Conservation (phyloP, 2,113 vertebrate genomes). For the Psettodes erumei region DNA sequence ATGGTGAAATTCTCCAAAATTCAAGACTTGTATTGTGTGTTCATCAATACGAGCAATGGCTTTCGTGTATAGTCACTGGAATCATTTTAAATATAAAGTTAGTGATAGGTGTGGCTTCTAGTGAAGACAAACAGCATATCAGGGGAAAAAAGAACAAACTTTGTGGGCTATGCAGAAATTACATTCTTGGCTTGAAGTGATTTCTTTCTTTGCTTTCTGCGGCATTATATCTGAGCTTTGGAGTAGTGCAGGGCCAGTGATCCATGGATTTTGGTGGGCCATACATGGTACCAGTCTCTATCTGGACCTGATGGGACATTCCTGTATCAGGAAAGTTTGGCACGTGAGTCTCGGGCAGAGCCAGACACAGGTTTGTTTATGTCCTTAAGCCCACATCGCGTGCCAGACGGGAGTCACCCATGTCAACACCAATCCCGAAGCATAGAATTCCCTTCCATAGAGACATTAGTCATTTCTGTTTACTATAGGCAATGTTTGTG, state of each 20-base stretch:
- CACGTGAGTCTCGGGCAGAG: slow-evolving; percentile 18
- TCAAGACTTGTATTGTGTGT: too few species aligned
- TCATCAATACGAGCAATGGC: neutral
- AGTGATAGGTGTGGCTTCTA: too few species aligned
- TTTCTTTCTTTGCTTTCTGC: too few species aligned
- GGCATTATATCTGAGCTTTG: neutral
- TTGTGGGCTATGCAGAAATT: neutral
- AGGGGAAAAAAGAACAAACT: neutral
- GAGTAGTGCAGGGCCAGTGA: neutral
- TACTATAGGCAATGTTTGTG: slow-evolving; percentile 54
- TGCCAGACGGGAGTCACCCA: slow-evolving; percentile 73
- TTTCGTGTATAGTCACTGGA: neutral
- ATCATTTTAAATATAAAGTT: neutral
- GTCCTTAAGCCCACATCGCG: slow-evolving; percentile 72
- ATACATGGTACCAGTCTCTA: neutral
- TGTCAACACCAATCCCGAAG: slow-evolving; percentile 68
- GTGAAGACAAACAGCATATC: too few species aligned
- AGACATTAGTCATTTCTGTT: slow-evolving; percentile 73
- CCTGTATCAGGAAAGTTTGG: slow-evolving; percentile 32
- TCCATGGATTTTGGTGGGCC: neutral
- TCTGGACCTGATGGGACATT: slow-evolving; percentile 31
- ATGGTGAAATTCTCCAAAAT: too few species aligned
- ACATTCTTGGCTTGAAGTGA: neutral
- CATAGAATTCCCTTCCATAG: slow-evolving; percentile 61
- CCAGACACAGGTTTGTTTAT: slow-evolving; percentile 74